Percentiles rank a stretch among this genome's conserved stretches.
Evolutionary conservation across 1,140 invertebrate species (phyloP).

Genomic region (Leptoteleia sp.): DNA sequence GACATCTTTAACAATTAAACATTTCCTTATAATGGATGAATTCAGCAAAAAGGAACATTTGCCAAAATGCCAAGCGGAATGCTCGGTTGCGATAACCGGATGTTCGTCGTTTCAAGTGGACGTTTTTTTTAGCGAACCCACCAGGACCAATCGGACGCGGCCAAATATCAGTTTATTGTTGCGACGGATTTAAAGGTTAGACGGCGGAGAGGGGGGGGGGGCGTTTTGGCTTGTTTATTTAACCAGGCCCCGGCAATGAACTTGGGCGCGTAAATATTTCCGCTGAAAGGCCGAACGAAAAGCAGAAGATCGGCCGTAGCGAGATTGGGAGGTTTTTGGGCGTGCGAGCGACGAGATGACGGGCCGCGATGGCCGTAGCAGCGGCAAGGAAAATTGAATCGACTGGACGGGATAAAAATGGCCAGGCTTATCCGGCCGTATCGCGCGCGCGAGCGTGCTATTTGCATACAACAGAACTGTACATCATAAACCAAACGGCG

Average conservation of each 20-base stretch:
- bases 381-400: conserved; percentile 33
- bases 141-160: too few relatives aligned
- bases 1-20: too few relatives aligned
- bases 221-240: conserved; percentile 37
- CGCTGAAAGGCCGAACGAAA: neutral
- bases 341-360: conserved; percentile 1
- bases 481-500: conserved; percentile 72
- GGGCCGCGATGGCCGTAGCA: neutral
- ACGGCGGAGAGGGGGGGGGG: too few relatives aligned
- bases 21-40: too few relatives aligned
- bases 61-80: too few relatives aligned
- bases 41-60: too few relatives aligned
- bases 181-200: too few relatives aligned
- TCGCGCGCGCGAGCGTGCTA: conserved; percentile 38
- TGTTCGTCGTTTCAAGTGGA: too few relatives aligned
- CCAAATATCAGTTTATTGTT: too few relatives aligned
- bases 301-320: conserved; percentile 13
- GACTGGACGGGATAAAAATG: conserved; percentile 26
- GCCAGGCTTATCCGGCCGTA: conserved; percentile 31
- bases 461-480: conserved; percentile 70
- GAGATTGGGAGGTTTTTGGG: conserved; percentile 6
- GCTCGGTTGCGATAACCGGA: too few relatives aligned
- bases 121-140: too few relatives aligned
- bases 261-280: conserved; percentile 3
- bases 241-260: too few relatives aligned